A percentile compares a stretch with the other conserved stretches of the same genome.
phyloP scores from a whole-genome alignment of 2,888 invertebrate species.

The Melipona beecheii region DNA sequence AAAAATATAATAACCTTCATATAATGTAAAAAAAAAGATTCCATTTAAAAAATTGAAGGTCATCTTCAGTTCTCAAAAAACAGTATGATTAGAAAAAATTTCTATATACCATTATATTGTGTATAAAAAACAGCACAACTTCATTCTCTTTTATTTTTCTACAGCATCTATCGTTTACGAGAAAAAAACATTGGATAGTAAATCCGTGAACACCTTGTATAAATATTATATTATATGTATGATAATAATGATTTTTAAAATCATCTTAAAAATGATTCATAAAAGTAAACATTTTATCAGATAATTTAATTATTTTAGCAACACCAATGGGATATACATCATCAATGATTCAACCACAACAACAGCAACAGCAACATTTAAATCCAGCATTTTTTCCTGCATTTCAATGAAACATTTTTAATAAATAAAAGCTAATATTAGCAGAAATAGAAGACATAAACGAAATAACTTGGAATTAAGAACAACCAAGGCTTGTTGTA shows the following conservation, averaged over 20 bases:
- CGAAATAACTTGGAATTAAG: conserved; percentile 36
- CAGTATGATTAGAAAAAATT: no score
- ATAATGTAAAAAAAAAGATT: no score
- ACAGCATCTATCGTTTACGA: no score
- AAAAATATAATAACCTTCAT: no score
- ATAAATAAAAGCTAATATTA: conserved; percentile 23
- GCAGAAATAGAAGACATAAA: conserved; percentile 30
- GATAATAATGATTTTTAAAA: neutral
- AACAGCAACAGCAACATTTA: conserved; percentile 75
- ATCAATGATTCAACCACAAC: conserved; percentile 74
- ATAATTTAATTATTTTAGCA: conserved; percentile 62
- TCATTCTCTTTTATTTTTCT: no score
- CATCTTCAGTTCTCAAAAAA: no score
- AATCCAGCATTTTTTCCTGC: conserved; percentile 81
- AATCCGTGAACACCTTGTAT: no score
- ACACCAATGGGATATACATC: conserved; percentile 74
- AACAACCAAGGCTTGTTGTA: conserved; percentile 33
- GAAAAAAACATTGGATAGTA: no score
- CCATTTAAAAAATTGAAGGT: no score
- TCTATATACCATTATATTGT: no score
- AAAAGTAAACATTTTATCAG: neutral
- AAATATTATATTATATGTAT: no score
- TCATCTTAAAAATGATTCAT: neutral
- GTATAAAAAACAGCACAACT: no score
- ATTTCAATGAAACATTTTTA: conserved; percentile 77